Evolutionary conservation across 1,140 invertebrate species (phyloP).

Genomic region (Zaprionus davidi): DNA sequence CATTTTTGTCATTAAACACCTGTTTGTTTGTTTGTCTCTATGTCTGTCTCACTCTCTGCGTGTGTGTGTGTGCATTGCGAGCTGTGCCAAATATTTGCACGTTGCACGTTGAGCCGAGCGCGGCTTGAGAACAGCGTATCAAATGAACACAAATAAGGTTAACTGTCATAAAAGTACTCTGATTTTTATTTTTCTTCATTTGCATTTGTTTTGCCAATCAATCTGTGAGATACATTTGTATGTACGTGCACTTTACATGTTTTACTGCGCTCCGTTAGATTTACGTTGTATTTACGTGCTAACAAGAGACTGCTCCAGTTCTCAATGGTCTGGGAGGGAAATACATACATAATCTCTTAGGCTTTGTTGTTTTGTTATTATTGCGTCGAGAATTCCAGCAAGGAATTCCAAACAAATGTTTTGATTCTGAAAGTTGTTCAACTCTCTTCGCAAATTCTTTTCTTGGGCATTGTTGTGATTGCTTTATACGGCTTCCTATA

Average conservation of each 20-base stretch:
- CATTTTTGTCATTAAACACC: slow-evolving; percentile 63
- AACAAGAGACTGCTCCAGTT: neutral
- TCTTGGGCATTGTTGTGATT: slow-evolving; percentile 5
- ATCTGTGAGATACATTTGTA: slow-evolving; percentile 3
- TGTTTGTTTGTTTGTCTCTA: slow-evolving; percentile 38
- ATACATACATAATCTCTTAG: neutral
- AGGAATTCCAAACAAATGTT: neutral
- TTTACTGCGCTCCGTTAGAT: neutral
- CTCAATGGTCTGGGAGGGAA: neutral
- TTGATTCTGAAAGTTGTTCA: slow-evolving; percentile 6
- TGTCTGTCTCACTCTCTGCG: neutral
- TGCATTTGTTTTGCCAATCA: slow-evolving; percentile 9
- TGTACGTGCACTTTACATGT: neutral
- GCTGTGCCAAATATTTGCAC: slow-evolving; percentile 48
- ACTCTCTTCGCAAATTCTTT: neutral
- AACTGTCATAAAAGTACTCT: slow-evolving; percentile 11
- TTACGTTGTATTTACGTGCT: neutral
- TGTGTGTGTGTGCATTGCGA: slow-evolving; percentile 10
- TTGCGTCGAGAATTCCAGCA: neutral
- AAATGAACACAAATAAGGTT: slow-evolving; percentile 14
- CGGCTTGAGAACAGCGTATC: slow-evolving; percentile 13
- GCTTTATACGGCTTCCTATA: slow-evolving; percentile 8
- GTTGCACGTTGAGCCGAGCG: slow-evolving; percentile 6
- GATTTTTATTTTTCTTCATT: neutral
- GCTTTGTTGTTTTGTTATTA: neutral